phyloP scores from a whole-genome alignment of 2,797 vertebrate genomes.

The Hippoglossus hippoglossus region DNA sequence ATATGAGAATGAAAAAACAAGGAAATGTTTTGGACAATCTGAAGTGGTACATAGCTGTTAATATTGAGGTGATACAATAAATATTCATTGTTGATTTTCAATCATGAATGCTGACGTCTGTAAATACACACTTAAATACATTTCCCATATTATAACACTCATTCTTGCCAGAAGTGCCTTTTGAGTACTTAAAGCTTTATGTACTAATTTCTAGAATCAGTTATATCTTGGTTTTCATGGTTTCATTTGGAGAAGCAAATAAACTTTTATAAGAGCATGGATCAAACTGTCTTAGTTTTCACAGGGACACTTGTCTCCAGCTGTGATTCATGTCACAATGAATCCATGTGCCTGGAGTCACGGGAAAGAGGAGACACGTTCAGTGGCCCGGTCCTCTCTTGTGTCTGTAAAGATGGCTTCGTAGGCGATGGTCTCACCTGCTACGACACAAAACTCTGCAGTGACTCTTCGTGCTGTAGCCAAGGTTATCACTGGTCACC shows the following conservation, averaged over 20 bases:
- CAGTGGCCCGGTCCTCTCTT: constrained; percentile 24
- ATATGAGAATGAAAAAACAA: constrained; percentile 7
- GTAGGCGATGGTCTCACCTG: constrained; percentile 75
- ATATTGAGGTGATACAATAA: constrained; percentile 23
- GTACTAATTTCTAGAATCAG: no score
- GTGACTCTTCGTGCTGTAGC: no score
- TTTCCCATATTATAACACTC: background rate
- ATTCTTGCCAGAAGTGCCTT: constrained; percentile 66
- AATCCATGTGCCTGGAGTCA: constrained; percentile 50
- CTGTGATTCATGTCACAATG: constrained; percentile 60
- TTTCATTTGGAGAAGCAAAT: no score
- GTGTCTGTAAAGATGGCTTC: constrained; percentile 78
- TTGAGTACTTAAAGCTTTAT: constrained; percentile 7
- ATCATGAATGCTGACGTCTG: constrained; percentile 1
- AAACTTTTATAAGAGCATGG: background rate
- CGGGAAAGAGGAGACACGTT: constrained; percentile 36
- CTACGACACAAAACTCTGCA: no score
- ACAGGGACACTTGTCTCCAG: constrained; percentile 43
- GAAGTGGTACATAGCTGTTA: constrained; percentile 28
- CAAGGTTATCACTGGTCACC: no score
- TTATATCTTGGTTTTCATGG: no score
- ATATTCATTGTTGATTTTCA: background rate
- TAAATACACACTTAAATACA: constrained; percentile 30
- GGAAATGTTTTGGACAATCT: constrained; percentile 58
- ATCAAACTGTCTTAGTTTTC: constrained; percentile 1